Conservation (phyloP, 2,888 invertebrate genomes). For the Hemithea aestivaria region DNA sequence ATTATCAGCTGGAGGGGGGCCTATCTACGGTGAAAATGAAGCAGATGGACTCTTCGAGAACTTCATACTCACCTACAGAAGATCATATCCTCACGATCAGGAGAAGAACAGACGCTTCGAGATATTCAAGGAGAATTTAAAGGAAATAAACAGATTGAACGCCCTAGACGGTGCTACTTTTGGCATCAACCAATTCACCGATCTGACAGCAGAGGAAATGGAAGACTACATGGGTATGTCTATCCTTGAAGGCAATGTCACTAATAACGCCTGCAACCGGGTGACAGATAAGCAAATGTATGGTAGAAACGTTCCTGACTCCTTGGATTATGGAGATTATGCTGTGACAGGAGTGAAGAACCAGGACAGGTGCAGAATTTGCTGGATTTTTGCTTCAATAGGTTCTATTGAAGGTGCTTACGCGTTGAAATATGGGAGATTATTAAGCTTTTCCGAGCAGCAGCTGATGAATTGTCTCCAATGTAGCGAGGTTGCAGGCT, state of each 20-base stretch:
- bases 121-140: conserved; percentile 10
- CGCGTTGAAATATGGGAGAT: background rate
- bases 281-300: background rate
- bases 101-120: conserved; percentile 8
- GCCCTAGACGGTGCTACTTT: background rate
- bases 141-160: conserved; percentile 8
- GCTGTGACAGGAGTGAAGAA: conserved; percentile 3
- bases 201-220: conserved; percentile 6
- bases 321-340: conserved; percentile 3
- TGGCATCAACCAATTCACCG: conserved; percentile 6
- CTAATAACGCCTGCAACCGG: background rate
- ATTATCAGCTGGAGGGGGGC: background rate
- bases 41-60: conserved; percentile 7
- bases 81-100: background rate
- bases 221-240: background rate
- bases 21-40: conserved; percentile 3
- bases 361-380: conserved; percentile 3
- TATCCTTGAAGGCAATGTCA: background rate
- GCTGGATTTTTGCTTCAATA: conserved; percentile 11
- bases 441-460: conserved; percentile 12
- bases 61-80: conserved; percentile 6
- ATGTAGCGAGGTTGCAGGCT: background rate
- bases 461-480: conserved; percentile 10
- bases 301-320: conserved; percentile 5
- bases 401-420: conserved; percentile 11